Evolutionary conservation across 2,113 vertebrate genomes (phyloP).

Genomic region (Ptilorrhoa leucosticta): DNA sequence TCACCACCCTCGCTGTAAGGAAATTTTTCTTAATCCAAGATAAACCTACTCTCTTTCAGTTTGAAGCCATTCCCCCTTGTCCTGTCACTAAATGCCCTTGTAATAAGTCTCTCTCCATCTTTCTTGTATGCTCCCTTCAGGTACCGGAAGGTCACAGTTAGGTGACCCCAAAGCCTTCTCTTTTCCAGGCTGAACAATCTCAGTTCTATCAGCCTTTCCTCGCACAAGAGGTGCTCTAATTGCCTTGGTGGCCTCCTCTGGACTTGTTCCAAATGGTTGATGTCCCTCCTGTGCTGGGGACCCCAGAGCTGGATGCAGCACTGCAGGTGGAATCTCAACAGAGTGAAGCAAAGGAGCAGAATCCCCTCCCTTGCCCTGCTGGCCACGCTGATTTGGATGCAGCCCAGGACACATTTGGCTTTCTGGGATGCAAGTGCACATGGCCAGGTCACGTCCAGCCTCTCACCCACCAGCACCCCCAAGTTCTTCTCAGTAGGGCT

Average conservation of each 20-base stretch:
- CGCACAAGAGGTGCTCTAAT: accelerated
- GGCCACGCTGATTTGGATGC: accelerated
- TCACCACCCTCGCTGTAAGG: neutral
- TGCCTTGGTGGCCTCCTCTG: neutral
- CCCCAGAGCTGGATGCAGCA: neutral
- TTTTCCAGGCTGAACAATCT: neutral
- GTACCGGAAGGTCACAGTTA: neutral
- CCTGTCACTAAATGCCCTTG: accelerated
- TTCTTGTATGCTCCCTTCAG: neutral
- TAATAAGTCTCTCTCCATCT: neutral
- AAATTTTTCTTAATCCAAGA: neutral
- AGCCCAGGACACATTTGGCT: accelerated
- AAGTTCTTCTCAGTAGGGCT: neutral
- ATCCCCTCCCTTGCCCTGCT: accelerated
- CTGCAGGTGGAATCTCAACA: neutral
- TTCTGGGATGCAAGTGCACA: neutral
- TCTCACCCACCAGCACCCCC: neutral
- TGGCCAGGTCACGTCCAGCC: neutral
- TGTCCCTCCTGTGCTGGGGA: too few relatives aligned
- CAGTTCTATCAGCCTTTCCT: neutral
- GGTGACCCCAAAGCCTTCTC: neutral
- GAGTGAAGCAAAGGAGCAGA: neutral
- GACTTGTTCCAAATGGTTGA: neutral
- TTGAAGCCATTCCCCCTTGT: neutral
- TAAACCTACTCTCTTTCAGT: neutral